Percentiles rank a stretch among this genome's conserved stretches.
These are phyloP conservation scores for Eumeta japonica DNA, from an alignment of 1,140 invertebrate genomes.

Conservation along the genomic window DNA sequence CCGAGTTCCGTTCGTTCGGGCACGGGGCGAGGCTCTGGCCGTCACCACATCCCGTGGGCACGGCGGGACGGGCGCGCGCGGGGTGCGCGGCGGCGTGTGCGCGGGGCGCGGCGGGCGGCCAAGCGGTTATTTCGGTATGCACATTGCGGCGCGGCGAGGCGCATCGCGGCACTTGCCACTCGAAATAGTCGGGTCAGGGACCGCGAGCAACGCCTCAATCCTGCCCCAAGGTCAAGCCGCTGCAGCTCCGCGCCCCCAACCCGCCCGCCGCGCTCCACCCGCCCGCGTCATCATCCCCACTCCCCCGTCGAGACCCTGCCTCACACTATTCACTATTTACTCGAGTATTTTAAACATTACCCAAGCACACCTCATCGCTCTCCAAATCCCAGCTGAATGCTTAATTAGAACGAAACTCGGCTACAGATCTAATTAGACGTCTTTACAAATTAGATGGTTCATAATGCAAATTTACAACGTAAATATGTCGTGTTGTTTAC, in stretches of 20 bases:
- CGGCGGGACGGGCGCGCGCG: constrained; percentile 14
- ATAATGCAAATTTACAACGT: too few species aligned
- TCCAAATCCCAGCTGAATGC: too few species aligned
- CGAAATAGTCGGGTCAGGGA: constrained; percentile 57
- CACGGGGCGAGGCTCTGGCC: too few species aligned
- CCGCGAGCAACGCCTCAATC: constrained; percentile 46
- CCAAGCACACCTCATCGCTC: too few species aligned
- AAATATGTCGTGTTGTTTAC: too few species aligned
- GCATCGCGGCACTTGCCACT: constrained; percentile 49
- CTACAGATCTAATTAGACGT: too few species aligned
- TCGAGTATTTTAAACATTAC: too few species aligned
- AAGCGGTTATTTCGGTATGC: constrained; percentile 55
- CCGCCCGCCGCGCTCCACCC: constrained; percentile 16
- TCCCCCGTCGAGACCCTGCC: too few species aligned
- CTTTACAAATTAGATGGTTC: too few species aligned
- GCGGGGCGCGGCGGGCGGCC: constrained; percentile 30
- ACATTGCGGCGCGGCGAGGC: constrained; percentile 45
- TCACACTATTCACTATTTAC: too few species aligned
- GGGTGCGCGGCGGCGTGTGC: constrained; percentile 18
- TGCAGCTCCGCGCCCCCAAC: constrained; percentile 19
- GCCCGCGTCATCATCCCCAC: constrained; percentile 4
- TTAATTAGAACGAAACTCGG: too few species aligned
- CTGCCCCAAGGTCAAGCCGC: constrained; percentile 51
- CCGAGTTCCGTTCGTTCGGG: too few species aligned
- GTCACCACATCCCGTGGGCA: constrained; percentile 22